Percentiles rank a stretch among this genome's conserved stretches.
These are phyloP conservation scores for Drosophila multiciliata DNA, from an alignment of 2,888 invertebrate species.

Conservation along the genomic window DNA sequence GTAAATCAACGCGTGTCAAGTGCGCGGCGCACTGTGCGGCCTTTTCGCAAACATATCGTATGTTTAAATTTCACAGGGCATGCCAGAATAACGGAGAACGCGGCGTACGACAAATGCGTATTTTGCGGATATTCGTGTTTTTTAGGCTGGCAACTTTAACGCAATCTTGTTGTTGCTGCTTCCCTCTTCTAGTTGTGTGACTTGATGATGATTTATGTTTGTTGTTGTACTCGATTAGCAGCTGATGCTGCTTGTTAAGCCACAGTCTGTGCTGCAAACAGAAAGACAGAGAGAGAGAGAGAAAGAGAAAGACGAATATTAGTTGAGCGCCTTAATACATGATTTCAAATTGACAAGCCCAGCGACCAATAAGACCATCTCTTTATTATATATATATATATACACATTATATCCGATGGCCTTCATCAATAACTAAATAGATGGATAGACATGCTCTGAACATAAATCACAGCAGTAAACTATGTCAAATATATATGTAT, in stretches of 20 bases:
- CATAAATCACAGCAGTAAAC: slow-evolving; percentile 41
- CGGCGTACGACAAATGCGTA: slow-evolving; percentile 71
- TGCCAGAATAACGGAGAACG: slow-evolving; percentile 36
- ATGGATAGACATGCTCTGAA: slow-evolving; percentile 7
- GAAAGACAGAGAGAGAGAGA: neutral
- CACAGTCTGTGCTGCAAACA: slow-evolving; percentile 40
- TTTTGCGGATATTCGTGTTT: slow-evolving; percentile 5
- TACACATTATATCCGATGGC: neutral
- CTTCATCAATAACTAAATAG: neutral
- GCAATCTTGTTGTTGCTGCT: slow-evolving; percentile 17
- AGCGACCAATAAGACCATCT: slow-evolving; percentile 9
- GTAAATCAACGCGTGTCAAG: slow-evolving; percentile 79
- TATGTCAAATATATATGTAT: slow-evolving; percentile 25
- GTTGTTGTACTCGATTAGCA: slow-evolving; percentile 56
- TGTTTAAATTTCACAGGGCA: slow-evolving; percentile 27
- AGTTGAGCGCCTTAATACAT: slow-evolving; percentile 40
- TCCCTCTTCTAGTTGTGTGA: slow-evolving; percentile 5
- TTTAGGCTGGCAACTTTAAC: slow-evolving; percentile 50
- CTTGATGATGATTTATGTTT: slow-evolving; percentile 70
- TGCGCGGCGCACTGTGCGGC: slow-evolving; percentile 73
- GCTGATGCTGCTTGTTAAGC: slow-evolving; percentile 48
- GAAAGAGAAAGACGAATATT: slow-evolving; percentile 20
- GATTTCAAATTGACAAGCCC: slow-evolving; percentile 43
- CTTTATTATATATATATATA: slow-evolving; percentile 7
- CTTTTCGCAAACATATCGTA: slow-evolving; percentile 70